Conservation (phyloP, 2,888 invertebrate species). For the Ophion ventricosus region DNA sequence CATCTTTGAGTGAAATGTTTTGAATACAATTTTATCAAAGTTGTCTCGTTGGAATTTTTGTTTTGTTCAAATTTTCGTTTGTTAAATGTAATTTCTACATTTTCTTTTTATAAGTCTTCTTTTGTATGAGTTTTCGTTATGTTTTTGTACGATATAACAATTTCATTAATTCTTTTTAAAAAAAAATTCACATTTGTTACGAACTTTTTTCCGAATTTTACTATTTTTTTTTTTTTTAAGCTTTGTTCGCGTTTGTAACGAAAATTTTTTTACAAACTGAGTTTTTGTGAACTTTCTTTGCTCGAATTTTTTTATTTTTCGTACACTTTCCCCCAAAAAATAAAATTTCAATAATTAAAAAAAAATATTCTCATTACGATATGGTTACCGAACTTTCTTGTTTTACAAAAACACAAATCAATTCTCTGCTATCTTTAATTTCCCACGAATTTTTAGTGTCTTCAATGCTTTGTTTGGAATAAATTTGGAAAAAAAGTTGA, state of each 20-base stretch:
- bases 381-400: no score
- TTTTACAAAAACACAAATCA: no score
- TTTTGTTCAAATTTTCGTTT: not conserved
- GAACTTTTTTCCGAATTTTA: not conserved
- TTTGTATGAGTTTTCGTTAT: no score
- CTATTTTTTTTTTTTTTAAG: not conserved
- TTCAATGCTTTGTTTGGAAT: no score
- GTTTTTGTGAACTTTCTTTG: not conserved
- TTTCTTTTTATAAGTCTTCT: not conserved
- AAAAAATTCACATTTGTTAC: not conserved
- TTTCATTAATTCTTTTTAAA: not conserved
- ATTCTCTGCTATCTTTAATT: no score
- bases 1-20: not conserved
- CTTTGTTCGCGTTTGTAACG: not conserved
- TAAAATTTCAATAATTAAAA: not conserved
- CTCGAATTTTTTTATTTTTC: not conserved
- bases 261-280: not conserved
- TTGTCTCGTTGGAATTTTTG: not conserved
- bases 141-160: no score
- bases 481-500: no score
- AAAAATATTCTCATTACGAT: no score
- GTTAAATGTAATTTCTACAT: not conserved
- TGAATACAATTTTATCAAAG: not conserved
- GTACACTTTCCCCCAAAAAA: not conserved
- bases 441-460: no score